These are phyloP conservation scores for Erythrocebus patas DNA, from an alignment of 2,113 vertebrate genomes.

Conservation along the genomic window DNA sequence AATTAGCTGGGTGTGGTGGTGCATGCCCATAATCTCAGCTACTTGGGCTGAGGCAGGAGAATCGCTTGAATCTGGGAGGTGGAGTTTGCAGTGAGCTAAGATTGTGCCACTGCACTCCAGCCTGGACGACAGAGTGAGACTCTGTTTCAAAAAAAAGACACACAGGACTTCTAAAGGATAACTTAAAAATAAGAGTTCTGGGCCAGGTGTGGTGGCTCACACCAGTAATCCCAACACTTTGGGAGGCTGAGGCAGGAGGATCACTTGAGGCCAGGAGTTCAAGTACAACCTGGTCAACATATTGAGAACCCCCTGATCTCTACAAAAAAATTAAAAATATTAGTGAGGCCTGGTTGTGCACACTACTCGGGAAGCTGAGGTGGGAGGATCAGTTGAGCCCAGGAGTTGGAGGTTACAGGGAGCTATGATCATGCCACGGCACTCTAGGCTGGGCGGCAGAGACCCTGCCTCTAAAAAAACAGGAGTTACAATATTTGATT, in stretches of 20 bases:
- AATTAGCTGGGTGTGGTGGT: too few species aligned
- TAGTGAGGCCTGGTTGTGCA: background rate
- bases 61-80: too few species aligned
- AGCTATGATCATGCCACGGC: background rate
- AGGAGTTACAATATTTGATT: background rate
- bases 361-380: background rate
- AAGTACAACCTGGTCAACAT: background rate
- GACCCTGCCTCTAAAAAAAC: background rate
- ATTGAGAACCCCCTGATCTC: background rate
- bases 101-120: too few species aligned
- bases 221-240: background rate
- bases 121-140: too few species aligned
- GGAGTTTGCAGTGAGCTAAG: too few species aligned
- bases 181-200: background rate
- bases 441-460: background rate
- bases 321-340: background rate
- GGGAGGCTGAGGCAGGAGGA: background rate
- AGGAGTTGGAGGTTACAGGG: background rate
- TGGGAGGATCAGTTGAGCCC: background rate
- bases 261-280: background rate
- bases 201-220: background rate
- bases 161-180: background rate
- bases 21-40: too few species aligned
- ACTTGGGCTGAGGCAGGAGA: too few species aligned
- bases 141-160: too few species aligned